These are phyloP conservation scores for Meriones psammophilus DNA, from an alignment of 2,797 vertebrate genomes.

Conservation along the genomic window DNA sequence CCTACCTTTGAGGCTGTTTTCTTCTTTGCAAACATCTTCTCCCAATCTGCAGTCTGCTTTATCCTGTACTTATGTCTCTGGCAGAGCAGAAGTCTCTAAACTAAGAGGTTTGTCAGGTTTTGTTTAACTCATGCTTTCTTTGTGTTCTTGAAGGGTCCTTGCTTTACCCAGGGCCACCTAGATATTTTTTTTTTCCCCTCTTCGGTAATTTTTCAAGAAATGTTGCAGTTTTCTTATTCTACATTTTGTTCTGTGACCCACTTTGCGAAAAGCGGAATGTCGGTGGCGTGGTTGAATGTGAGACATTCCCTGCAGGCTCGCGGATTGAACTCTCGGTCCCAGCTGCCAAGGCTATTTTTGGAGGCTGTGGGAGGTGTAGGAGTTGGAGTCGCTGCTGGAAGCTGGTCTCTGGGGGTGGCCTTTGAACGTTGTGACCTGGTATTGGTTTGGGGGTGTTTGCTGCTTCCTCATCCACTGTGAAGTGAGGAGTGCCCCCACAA, in stretches of 20 bases:
- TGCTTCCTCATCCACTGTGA: not conserved
- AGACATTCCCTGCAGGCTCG: not conserved
- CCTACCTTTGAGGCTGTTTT: not conserved
- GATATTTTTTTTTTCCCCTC: not conserved
- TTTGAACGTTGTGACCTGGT: not conserved
- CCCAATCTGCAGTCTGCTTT: not conserved
- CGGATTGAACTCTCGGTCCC: not conserved
- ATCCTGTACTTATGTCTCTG: not conserved
- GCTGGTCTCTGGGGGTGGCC: not conserved
- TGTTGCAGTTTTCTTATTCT: constrained; percentile 16
- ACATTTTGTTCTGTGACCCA: constrained; percentile 11
- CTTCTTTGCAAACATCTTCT: constrained; percentile 35
- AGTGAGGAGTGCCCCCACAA: too few species aligned
- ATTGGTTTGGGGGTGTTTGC: not conserved
- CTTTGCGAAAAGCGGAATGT: not conserved
- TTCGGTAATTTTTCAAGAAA: not conserved
- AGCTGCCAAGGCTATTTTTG: not conserved
- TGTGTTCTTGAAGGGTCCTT: not conserved
- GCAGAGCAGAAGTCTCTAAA: not conserved
- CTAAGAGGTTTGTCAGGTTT: not conserved
- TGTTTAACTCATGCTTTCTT: not conserved
- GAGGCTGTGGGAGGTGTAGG: not conserved
- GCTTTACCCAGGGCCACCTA: not conserved
- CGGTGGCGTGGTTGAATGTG: not conserved
- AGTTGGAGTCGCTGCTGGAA: not conserved